A percentile compares a stretch with the other conserved stretches of the same genome.
phyloP scores from a whole-genome alignment of 2,797 vertebrate species.

The Novumbra hubbsi region DNA sequence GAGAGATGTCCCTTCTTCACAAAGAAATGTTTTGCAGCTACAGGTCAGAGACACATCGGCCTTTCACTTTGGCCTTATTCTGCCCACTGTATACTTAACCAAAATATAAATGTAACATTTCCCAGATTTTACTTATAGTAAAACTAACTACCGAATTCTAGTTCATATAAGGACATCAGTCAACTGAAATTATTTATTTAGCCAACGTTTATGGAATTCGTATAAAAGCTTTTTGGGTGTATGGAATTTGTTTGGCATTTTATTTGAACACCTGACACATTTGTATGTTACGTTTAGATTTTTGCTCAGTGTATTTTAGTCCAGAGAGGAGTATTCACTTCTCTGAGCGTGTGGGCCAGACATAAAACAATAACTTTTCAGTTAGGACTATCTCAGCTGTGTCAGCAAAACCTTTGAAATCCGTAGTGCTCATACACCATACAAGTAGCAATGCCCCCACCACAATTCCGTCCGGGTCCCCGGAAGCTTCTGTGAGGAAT shows the following conservation, averaged over 20 bases:
- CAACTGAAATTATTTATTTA: background rate
- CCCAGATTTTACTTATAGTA: too few species aligned
- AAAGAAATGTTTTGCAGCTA: background rate
- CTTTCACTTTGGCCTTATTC: background rate
- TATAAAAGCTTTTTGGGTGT: too few species aligned
- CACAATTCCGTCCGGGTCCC: background rate
- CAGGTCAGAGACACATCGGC: background rate
- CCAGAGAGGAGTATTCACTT: background rate
- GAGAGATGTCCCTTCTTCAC: background rate
- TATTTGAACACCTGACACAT: too few species aligned
- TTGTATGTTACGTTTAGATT: too few species aligned
- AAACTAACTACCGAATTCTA: too few species aligned
- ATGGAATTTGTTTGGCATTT: too few species aligned
- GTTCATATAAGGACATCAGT: too few species aligned
- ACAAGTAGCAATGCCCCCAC: too few species aligned
- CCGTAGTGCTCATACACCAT: background rate
- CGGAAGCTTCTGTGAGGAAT: background rate
- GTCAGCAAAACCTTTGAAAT: conserved; percentile 27
- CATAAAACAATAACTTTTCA: background rate
- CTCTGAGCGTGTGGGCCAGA: background rate
- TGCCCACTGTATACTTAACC: background rate
- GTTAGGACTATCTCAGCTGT: conserved; percentile 10
- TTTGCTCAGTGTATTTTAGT: background rate
- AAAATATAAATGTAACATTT: background rate
- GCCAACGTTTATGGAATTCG: too few species aligned